Conservation (phyloP, 1,140 invertebrate species). For the Rhynchophorus ferrugineus region DNA sequence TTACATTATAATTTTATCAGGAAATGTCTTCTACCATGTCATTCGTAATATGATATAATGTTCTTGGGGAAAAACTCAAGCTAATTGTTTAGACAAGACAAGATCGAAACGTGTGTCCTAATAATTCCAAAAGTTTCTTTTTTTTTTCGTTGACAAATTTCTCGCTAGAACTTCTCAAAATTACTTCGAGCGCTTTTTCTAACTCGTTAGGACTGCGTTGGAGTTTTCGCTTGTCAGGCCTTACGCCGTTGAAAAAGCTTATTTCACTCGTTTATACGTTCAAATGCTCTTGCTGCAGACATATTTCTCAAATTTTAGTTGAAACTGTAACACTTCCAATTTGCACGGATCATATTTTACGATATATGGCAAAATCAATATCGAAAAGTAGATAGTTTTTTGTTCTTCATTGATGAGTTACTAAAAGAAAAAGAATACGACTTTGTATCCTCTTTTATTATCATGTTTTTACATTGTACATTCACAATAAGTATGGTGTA, state of each 20-base stretch:
- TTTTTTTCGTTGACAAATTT: neutral
- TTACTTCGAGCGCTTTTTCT: neutral
- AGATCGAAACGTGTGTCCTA: neutral
- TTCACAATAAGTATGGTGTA: no score
- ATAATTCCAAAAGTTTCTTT: neutral
- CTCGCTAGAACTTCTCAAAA: neutral
- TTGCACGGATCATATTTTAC: neutral
- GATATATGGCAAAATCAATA: no score
- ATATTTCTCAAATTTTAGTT: neutral
- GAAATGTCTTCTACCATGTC: no score
- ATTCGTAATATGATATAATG: no score
- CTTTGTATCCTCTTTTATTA: no score
- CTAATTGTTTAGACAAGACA: neutral
- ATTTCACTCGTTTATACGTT: neutral
- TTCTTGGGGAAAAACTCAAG: no score
- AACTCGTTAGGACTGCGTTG: neutral
- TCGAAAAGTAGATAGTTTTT: no score
- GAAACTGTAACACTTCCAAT: neutral
- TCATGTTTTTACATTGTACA: no score
- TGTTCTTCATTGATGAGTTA: no score
- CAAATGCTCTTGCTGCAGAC: neutral
- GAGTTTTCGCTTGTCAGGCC: neutral
- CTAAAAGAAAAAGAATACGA: no score
- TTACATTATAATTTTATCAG: no score
- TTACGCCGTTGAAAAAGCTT: neutral